Evolutionary conservation across 2,797 vertebrate genomes (phyloP).

Genomic region (Aplochiton taeniatus): DNA sequence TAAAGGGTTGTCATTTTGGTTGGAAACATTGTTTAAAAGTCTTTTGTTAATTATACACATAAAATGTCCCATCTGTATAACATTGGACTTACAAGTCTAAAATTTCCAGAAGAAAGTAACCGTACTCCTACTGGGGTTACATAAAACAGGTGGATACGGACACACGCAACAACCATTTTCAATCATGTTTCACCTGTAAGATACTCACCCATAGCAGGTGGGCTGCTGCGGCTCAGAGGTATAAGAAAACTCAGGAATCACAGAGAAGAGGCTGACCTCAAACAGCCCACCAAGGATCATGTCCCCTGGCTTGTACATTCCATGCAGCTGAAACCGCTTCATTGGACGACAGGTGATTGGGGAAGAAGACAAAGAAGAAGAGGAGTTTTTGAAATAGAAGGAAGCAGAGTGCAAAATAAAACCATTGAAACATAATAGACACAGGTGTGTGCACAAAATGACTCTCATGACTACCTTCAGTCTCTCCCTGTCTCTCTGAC

Average conservation of each 20-base stretch:
- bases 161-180: too few species aligned
- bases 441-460: conserved; percentile 23
- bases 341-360: conserved; percentile 37
- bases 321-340: conserved; percentile 46
- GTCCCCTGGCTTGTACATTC: conserved; percentile 63
- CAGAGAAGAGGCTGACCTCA: conserved; percentile 61
- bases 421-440: conserved; percentile 13
- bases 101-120: too few species aligned
- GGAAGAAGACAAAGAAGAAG: conserved; percentile 7
- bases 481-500: conserved; percentile 4
- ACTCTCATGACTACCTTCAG: conserved; percentile 39
- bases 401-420: conserved; percentile 8
- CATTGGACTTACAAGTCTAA: too few species aligned
- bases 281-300: conserved; percentile 69
- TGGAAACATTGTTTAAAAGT: too few species aligned
- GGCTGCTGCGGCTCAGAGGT: conserved; percentile 61
- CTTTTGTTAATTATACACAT: too few species aligned
- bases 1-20: too few species aligned
- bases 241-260: conserved; percentile 63
- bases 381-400: background rate
- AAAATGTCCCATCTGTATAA: too few species aligned
- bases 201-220: conserved; percentile 47
- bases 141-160: too few species aligned
- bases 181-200: background rate
- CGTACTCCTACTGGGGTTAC: too few species aligned